Evolutionary conservation across 1,140 invertebrate genomes (phyloP), one percentile per base, ranked within the genome.

Genomic region (Neotoxoptera formosana): DNA sequence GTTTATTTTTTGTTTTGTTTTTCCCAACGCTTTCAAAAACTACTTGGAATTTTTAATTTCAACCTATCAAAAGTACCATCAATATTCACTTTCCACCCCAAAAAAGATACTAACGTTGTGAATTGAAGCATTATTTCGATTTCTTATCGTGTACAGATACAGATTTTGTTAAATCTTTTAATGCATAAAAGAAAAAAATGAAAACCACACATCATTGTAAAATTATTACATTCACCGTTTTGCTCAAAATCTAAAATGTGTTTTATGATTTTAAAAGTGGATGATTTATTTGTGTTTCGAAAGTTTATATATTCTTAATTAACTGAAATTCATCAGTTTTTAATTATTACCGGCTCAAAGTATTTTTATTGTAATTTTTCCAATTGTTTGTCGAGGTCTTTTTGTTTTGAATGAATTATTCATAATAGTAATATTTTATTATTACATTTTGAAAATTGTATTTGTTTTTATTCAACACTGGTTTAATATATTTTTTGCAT

Each of bases 391-490:
- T n/a, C 6, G 30, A 87, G 30, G n/a, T 51, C 86, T 87, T 51
- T 48, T 89, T 34, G 34, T 89, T 53, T 53, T 53, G 8, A 36
- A 53, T 89, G 47, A 51, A 89, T 89, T 36, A 89, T 89, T 89
- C 87, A 87, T 53, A 53, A 89, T 23, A 36, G 17, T 34, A 3
- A 89, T 89, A 20, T 53, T 89, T 47, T 51, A 89, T 48, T 89
- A 89, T 89, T 53, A 89, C 87, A 34, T 30, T 48, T 34, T 20
- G 30, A 87, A 48, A 21, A 87, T 87, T 48, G 0, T n/a, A 51
- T 87, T 87, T 87, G 17, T 87, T 84, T n/a, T 87, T 87, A n/a
- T 87, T 89, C 51, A 51, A 51, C 87, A 36, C 11, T 23, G 48
- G n/a, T 36, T 7, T 41, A 41, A 41, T 30, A 47, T 89, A 53